Evolutionary conservation across 2,113 vertebrate species (phyloP).

Genomic region (Pedetes capensis): DNA sequence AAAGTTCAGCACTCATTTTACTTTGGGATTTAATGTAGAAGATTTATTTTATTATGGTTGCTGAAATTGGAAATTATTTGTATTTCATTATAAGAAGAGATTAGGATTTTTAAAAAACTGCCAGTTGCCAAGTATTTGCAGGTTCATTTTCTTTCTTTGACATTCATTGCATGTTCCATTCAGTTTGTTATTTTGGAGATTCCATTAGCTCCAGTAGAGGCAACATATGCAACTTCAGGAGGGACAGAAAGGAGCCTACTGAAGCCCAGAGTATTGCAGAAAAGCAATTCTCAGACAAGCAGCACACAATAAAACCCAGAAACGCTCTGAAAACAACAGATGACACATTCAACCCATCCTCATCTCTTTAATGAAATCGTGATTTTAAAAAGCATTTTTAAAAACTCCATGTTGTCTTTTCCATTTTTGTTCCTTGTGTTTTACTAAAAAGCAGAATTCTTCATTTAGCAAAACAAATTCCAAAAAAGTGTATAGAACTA

Average conservation of each 20-base stretch:
- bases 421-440: neutral
- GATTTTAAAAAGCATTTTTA: neutral
- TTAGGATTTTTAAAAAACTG: constrained; percentile 26
- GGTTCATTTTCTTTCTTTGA: neutral
- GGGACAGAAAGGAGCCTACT: neutral
- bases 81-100: constrained; percentile 17
- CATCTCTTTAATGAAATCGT: neutral
- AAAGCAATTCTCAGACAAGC: neutral
- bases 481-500: neutral
- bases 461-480: neutral
- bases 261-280: neutral
- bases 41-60: neutral
- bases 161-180: neutral
- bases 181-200: neutral
- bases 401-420: neutral
- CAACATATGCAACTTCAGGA: neutral
- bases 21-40: neutral
- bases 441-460: neutral
- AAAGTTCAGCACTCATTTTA: neutral
- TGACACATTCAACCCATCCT: neutral
- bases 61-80: constrained; percentile 39
- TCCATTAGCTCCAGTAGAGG: neutral
- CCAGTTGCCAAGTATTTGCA: neutral
- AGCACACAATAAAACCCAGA: neutral
- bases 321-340: neutral